Base-by-base conservation (phyloP, 2,113 vertebrate species). In the Colinus virginianus region DNA sequence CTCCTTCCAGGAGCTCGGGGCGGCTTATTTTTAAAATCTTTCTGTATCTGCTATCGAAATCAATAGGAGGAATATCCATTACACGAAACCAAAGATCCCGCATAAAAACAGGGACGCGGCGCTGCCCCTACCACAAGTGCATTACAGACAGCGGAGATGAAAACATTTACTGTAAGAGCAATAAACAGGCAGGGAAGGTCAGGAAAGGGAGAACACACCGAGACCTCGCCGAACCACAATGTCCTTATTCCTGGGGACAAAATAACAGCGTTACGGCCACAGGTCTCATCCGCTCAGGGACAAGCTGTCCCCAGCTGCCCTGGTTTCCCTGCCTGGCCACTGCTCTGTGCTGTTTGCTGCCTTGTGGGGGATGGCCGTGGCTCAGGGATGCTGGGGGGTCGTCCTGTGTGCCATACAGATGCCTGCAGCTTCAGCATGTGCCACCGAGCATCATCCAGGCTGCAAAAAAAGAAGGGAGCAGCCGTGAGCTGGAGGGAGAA, bases 401-500 rank as follows among this genome's bases (percentile, higher is more conserved):
- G n/a, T 19, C 78, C 7, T 92, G 94, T 94, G 95, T 94, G 78
- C 87, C 88, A 94, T 0, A 1, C 83, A 68, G 80, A 20, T 48
- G 67, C 80, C 77, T 59, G 95, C 96, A 95, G 96, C 91, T 91
- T 93, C 88, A 21, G 59, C 72, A 70, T 51, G 56, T 62, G 83
- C 83, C 76, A 36, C 87, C 9, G 12, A 75, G 90, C 90, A 68
- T 95, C 79, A 45, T 25, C 72, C 84, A 74, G 71, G 49, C 94
- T 96, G 94, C 78, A 68, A 63, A 43, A 59, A 46, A 42, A 49
- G 36, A 42, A 49, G 36, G 3, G 3, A 86, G 67, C 6, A 22
- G 48, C 36, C 5, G 0, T 90, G 76, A 95, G 77, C 4, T 17
- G 5, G 38, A 75, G 70, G 38, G 61, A 8, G 4, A 26, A 5